Base-by-base conservation (phyloP, 1,140 invertebrate species). In the Nephila pilipes region DNA sequence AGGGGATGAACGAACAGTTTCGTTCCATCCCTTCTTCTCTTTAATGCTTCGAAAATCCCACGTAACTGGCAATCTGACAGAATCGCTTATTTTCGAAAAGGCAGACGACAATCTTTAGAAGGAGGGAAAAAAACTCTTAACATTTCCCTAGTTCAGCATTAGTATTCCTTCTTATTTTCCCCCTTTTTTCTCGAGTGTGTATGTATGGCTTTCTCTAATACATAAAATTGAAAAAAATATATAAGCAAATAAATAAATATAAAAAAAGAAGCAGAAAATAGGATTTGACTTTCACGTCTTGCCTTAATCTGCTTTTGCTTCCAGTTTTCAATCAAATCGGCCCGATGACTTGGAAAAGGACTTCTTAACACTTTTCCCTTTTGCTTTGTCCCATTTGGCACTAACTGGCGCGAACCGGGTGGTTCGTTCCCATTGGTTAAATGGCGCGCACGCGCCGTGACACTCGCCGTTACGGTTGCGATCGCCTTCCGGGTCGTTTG, bases 381-480 rank as follows among this genome's bases (percentile, higher is more conserved):
- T 91, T 69, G 60, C 85, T 93, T 87, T 93, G 91, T 87, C 91
- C 91, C 91, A 93, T 93, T 93, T 93, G 85, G 91, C 81, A 87
- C 91, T 93, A 93, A 93, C 91, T 93, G 91, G 85, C 91, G 91
- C 91, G 91, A 92, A 92, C 80, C 58, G 81, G 46, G 91, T 65
- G 91, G 83, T 87, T 69, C 83, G 85, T 58, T 93, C 63, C 91
- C 85, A 93, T 93, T 93, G 91, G 91, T 87, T 93, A 93, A 93
- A 93, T 93, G 91, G 91, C 91, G 91, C 91, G 91, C 91, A 93
- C 91, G 91, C 91, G 91, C 69, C 91, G 91, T 93, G 91, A 93
- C 83, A 38, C 90, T 85, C 58, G 90, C 90, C 91, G 91, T 93
- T 93, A 93, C 91, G 91, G 91, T 93, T 60, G 91, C 91, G 91